Percentiles rank a stretch among this genome's conserved stretches.
Evolutionary conservation across 2,888 invertebrate species (phyloP).

Genomic region (Calliphora vomitoria): DNA sequence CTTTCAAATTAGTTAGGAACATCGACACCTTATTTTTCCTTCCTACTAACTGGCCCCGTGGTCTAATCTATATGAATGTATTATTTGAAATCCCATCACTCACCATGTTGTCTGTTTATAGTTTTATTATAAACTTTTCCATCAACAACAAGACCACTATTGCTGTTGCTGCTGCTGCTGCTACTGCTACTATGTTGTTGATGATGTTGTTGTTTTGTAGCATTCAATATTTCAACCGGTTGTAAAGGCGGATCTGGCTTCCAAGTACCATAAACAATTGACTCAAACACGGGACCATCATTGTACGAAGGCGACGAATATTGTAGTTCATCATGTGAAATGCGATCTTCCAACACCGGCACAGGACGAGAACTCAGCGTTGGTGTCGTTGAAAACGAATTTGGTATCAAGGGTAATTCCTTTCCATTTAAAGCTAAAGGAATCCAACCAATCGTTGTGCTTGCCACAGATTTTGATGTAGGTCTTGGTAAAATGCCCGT

Average conservation of each 20-base stretch:
- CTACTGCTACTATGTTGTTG: background rate
- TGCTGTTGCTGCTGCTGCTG: conserved; percentile 5
- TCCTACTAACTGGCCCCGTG: no score
- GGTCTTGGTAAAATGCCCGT: conserved; percentile 42
- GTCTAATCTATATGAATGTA: background rate
- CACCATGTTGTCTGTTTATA: conserved; percentile 70
- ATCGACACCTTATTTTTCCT: no score
- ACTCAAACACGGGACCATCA: conserved; percentile 75
- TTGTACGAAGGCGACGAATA: conserved; percentile 55
- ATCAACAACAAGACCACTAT: conserved; percentile 13
- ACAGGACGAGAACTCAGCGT: background rate
- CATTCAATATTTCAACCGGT: conserved; percentile 72
- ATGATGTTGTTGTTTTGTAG: conserved; percentile 17
- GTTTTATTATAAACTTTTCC: conserved; percentile 66
- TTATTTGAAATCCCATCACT: conserved; percentile 9
- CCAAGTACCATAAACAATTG: conserved; percentile 81
- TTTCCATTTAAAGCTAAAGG: conserved; percentile 33
- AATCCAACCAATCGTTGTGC: conserved; percentile 30
- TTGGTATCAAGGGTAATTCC: conserved; percentile 4
- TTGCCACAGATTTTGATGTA: conserved; percentile 1
- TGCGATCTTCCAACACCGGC: conserved; percentile 52
- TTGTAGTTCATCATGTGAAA: conserved; percentile 24
- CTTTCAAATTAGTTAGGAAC: no score
- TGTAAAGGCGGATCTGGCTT: conserved; percentile 79
- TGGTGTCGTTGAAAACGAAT: background rate